Base-by-base conservation (phyloP, 2,888 invertebrate genomes). In the Tiliacea citrago region DNA sequence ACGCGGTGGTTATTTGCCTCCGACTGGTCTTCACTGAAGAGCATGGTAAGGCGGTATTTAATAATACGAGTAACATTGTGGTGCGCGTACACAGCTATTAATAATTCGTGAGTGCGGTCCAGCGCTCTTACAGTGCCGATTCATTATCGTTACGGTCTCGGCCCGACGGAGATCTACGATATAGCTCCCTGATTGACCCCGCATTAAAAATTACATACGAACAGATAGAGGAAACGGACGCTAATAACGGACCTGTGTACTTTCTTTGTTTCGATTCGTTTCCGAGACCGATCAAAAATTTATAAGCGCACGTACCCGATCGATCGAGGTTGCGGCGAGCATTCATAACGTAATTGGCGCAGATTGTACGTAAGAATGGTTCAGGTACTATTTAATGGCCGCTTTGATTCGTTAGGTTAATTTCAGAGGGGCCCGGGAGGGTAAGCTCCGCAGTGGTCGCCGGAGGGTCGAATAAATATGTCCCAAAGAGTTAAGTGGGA, bases 91-190 rank as follows among this genome's bases (percentile, higher is more conserved):
- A 89, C 85, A 89, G 93, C 92, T 91, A 93, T 96, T 96, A 97
- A 97, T 97, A 97, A 97, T 97, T 96, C 96, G 94, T 95, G 95
- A 96, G 95, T 94, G 96, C 94, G 96, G 96, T 97, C 96, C 94
- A 92, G 93, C 91, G 93, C 93, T 94, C 94, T 94, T 92, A 94
- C 94, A 92, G 92, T 91, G 90, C 88, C 95, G 94, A 96, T 96
- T 96, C 95, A 96, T 96, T 96, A 96, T 95, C 92, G 95, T 95
- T 96, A 96, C 94, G 93, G 94, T 90, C 93, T 91, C 92, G 92
- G 91, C 90, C 91, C 93, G 93, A 95, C 94, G 93, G 95, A 95
- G 96, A 96, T 95, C 93, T 96, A 96, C 95, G 95, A 93, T 94
- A 95, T 93, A 94, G 94, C 95, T 94, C 93, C 93, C 94, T 95